Percentiles rank a stretch among this genome's conserved stretches.
These are phyloP conservation scores for Choloepus didactylus DNA, from an alignment of 2,797 vertebrate species.

Conservation along the genomic window DNA sequence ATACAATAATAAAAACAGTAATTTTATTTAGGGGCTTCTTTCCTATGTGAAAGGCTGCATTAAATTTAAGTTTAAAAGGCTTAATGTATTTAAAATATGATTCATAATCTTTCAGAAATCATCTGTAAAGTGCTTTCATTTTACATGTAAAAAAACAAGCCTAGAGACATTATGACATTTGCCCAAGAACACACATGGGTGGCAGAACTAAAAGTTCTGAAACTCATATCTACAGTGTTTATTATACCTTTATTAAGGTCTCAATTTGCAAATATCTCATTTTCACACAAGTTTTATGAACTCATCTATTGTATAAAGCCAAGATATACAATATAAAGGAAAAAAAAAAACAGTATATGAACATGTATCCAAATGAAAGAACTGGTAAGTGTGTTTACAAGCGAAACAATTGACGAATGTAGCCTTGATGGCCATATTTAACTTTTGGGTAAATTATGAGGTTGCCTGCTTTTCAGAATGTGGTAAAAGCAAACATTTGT, in stretches of 20 bases:
- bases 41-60: conserved; percentile 20
- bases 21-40: neutral
- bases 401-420: neutral
- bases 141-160: neutral
- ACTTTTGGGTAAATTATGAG: neutral
- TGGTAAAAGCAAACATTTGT: neutral
- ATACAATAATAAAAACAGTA: conserved; percentile 17
- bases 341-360: neutral
- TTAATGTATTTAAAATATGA: conserved; percentile 29
- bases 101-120: neutral
- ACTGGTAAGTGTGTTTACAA: neutral
- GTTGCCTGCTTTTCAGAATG: neutral
- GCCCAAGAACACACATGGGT: neutral
- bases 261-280: neutral
- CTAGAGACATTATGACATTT: neutral
- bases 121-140: neutral
- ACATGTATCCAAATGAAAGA: neutral
- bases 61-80: neutral
- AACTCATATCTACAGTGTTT: neutral
- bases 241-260: neutral
- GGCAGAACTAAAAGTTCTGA: neutral
- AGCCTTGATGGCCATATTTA: neutral
- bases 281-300: neutral
- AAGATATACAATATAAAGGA: neutral
- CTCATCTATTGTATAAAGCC: neutral